A percentile compares a stretch with the other conserved stretches of the same genome.
phyloP scores from a whole-genome alignment of 2,797 vertebrate species.

The Varecia variegata region DNA sequence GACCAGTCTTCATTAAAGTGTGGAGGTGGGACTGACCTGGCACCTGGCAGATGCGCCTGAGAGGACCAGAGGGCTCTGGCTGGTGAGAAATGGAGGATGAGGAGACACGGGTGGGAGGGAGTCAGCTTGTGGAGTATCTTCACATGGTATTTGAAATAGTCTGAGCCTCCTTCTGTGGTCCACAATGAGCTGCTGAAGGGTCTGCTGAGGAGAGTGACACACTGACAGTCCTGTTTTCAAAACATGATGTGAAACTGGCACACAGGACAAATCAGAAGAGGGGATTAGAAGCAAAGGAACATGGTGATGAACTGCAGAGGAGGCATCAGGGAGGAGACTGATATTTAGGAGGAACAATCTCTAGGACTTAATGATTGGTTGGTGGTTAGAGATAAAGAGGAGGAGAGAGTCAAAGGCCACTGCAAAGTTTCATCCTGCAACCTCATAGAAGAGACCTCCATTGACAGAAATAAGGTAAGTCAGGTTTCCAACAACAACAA shows the following conservation, averaged over 20 bases:
- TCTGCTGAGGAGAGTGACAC: not conserved
- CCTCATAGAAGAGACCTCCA: not conserved
- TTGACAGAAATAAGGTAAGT: not conserved
- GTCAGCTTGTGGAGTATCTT: not conserved
- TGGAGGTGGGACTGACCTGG: not conserved
- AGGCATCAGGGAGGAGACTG: not conserved
- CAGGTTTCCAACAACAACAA: not conserved
- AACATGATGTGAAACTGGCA: not conserved
- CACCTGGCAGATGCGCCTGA: no score
- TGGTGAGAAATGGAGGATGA: not conserved
- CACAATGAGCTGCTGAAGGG: not conserved
- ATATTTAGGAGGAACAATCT: not conserved
- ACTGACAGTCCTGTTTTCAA: not conserved
- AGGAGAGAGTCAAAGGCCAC: not conserved
- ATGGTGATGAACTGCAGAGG: not conserved
- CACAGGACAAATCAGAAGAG: not conserved
- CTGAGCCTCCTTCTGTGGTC: not conserved
- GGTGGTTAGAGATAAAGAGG: not conserved
- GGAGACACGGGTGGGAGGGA: rapidly evolving
- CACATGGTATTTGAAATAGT: not conserved
- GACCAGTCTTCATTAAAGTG: not conserved
- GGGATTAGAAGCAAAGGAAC: not conserved
- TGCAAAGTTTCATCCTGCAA: not conserved
- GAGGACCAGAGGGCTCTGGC: rapidly evolving
- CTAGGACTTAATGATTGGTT: not conserved